Percentiles rank a stretch among this genome's conserved stretches.
Evolutionary conservation across 35 echinoderm and acorn worm species (phyloP).

Genomic region (Amphiura filiformis): DNA sequence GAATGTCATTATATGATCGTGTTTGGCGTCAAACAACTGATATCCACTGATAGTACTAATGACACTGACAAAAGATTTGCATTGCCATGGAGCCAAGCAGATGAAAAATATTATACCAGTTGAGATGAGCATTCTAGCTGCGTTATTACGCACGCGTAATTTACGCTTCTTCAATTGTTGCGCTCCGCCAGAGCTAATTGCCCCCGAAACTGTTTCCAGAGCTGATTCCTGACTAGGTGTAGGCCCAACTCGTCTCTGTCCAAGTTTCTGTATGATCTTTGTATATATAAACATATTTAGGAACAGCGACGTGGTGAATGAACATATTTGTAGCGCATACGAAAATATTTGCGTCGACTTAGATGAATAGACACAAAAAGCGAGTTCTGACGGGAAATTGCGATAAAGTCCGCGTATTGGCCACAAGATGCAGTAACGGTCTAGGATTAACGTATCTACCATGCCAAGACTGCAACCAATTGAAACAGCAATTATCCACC

Average conservation of each 20-base stretch:
- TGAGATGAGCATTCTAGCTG: neutral
- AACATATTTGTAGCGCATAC: neutral
- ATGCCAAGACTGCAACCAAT: neutral
- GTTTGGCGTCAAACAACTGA: neutral
- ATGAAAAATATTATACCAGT: neutral
- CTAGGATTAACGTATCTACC: neutral
- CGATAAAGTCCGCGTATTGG: neutral
- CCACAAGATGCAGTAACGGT: neutral
- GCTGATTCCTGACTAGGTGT: too few species aligned
- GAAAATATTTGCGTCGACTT: neutral
- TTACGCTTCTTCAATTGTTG: neutral
- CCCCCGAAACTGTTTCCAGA: too few species aligned
- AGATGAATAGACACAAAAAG: neutral
- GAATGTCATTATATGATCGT: neutral
- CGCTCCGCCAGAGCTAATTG: neutral
- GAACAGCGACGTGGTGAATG: neutral
- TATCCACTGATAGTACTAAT: neutral
- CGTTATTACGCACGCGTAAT: neutral
- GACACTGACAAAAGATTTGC: neutral
- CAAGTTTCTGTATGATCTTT: neutral
- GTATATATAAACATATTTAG: neutral
- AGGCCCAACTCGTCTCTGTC: neutral
- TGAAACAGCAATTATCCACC: neutral
- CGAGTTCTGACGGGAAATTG: neutral
- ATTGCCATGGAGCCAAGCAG: neutral